Evolutionary conservation across 2,797 vertebrate genomes (phyloP).

Genomic region (Gambusia yucatana): DNA sequence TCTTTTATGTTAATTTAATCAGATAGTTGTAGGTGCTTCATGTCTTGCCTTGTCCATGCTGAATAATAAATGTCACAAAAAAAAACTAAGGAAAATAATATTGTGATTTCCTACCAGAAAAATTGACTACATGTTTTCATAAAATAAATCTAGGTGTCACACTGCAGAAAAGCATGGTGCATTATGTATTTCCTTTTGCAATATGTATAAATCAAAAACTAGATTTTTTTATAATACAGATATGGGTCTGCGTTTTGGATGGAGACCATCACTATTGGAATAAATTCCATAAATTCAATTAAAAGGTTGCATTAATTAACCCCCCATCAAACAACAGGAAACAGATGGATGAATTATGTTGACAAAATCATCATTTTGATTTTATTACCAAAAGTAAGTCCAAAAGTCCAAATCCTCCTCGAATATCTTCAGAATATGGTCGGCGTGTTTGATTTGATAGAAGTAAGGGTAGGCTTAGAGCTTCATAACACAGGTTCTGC

Average conservation of each 20-base stretch:
- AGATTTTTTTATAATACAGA: background rate
- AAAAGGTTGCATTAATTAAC: background rate
- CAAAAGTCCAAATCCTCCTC: background rate
- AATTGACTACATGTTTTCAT: background rate
- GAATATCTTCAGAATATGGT: background rate
- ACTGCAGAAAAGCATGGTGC: background rate
- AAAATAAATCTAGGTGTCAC: background rate
- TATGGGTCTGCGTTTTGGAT: background rate
- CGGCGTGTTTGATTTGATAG: background rate
- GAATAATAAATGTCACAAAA: background rate
- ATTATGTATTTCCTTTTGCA: background rate
- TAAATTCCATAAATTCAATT: background rate
- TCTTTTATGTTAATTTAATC: background rate
- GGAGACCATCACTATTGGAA: background rate
- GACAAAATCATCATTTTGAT: background rate
- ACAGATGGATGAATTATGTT: background rate
- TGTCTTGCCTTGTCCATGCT: background rate
- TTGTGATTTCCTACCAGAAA: background rate
- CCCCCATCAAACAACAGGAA: background rate
- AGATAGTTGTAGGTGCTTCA: background rate
- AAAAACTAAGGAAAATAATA: background rate
- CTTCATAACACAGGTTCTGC: background rate
- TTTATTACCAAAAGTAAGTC: background rate
- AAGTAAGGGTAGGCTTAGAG: background rate
- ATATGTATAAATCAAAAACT: background rate